Evolutionary conservation across 2,797 vertebrate species (phyloP), one percentile per base, ranked within the genome.

Genomic region (Hemitrygon akajei): DNA sequence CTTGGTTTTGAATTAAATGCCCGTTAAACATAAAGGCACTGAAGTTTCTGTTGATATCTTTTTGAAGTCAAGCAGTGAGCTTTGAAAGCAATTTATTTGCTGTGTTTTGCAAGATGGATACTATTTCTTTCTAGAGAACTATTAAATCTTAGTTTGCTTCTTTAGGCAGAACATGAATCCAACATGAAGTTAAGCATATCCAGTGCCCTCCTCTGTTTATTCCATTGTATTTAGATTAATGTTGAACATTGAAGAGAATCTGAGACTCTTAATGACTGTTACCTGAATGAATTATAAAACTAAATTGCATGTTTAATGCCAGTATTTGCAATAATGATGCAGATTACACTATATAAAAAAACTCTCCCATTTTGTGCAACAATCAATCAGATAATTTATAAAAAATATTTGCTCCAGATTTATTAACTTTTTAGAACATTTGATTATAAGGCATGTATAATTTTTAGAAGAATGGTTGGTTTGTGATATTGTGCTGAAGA

Each of bases 21-120:
- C 71, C 27, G 56, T 93, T 30, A 93, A 56, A 75, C 40, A 56
- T 56, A 93, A 76, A 93, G 47, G 69, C 91, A 14, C 25, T 56
- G 73, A 75, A 92, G 37, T 30, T 30, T 56, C 22, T 56, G 69
- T 87, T 66, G 37, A 75, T 93, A 76, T 76, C 25, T 93, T 93
- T 47, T 93, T 58, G 47, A 93, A 76, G 25, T 27, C 91, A 76
- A 58, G 73, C 91, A 93, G 40, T 93, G 91, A 93, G 69, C 73
- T 93, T 93, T 58, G 73, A 93, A 93, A 76, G 27, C 63, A 76
- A 56, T 75, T 93, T 75, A 25, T 92, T 75, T 69, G 56, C 73
- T 30, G 22, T 58, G 40, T 58, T 22, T 76, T 58, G 16, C 71
- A 30, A 93, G n/a, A n/a, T 93, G 27, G 7, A 76, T 25, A 76